Base-by-base conservation (phyloP, 2,888 invertebrate species). In the Epiblema foenella region DNA sequence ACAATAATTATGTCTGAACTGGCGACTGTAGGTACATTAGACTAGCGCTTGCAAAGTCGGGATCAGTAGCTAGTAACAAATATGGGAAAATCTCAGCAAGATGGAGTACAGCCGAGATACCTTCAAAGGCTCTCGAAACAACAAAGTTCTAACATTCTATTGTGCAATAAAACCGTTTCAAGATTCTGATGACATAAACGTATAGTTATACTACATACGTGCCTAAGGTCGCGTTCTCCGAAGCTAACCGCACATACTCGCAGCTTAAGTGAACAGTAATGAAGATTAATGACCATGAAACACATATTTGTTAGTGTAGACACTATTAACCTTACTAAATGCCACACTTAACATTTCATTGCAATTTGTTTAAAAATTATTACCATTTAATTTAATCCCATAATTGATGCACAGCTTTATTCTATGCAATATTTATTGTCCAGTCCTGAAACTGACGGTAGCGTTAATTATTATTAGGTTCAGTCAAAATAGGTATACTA, bases 241-340 rank as follows among this genome's bases (percentile, higher is more conserved):
- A 75, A 80, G 83, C 81, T 80, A 85, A 86, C 89, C 90, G 84
- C 89, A 89, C 85, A 85, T 86, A 62, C 71, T 71, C 60, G 62
- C 18, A 84, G 86, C 88, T 85, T 85, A 81, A 85, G 83, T 83
- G 83, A 87, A 83, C 85, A 88, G 85, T 91, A 91, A 91, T 91
- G 90, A 91, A 90, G 92, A 92, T 92, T 90, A 91, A 92, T 82
- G 82, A 81, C 80, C 80, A 84, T 83, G 83, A 81, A 81, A 84
- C 82, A 80, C 83, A 84, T 81, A 83, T 83, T 77, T 73, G 70
- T 73, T 68, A 68, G 56, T 70, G 69, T 56, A 68, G 68, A 60
- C 66, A 73, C 73, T 72, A 72, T 64, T 64, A 58, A 68, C 58
- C 68, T 64, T 46, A 68, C 68, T 72, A 64, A 72, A 72, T 72